Base-by-base conservation (phyloP, 2,888 invertebrate species). In the Nezara viridula region DNA sequence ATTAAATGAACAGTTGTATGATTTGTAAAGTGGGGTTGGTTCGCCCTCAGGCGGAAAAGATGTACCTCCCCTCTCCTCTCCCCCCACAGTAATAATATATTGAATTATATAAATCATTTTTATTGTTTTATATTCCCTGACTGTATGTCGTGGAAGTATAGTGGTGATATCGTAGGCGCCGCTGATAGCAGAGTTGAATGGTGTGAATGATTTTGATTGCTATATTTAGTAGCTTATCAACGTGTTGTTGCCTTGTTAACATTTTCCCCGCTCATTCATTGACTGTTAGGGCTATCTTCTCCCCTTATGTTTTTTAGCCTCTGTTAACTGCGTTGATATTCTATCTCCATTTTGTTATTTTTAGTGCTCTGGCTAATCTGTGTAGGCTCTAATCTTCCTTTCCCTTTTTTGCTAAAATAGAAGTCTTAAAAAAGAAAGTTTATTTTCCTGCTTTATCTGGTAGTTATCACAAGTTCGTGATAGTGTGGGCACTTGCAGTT, bases 141-240 rank as follows among this genome's bases (percentile, higher is more conserved):
- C n/a, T n/a, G n/a, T n/a, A n/a, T n/a, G n/a, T n/a, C n/a, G n/a
- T n/a, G 27, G 37, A 19, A 21, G 6, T 73, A 3, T 32, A 37
- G 32, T 32, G 66, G 81, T 44, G 81, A 81, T 81, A 81, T 24
- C 44, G 12, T n/a, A 44, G 81, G 81, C 81, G 81, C 81, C 81
- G 44, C 81, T 44, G 44, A 47, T 81, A 81, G 24, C 44, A n/a
- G 44, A n/a, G n/a, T 81, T 81, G 44, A 44, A 81, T 81, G 81
- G 81, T 40, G 81, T 81, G 81, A 81, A 81, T 47, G 81, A 40
- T 81, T 81, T 81, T 47, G 81, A 44, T 73, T 73, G 66, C 81
- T 81, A 81, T 81, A 44, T 81, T 81, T 81, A 81, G 81, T 81
- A 1, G 4, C 81, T 81, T 81, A 81, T 81, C 81, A 81, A 81